Base-by-base conservation (phyloP, 2,113 vertebrate genomes). In the Chaetorhynchus papuensis region DNA sequence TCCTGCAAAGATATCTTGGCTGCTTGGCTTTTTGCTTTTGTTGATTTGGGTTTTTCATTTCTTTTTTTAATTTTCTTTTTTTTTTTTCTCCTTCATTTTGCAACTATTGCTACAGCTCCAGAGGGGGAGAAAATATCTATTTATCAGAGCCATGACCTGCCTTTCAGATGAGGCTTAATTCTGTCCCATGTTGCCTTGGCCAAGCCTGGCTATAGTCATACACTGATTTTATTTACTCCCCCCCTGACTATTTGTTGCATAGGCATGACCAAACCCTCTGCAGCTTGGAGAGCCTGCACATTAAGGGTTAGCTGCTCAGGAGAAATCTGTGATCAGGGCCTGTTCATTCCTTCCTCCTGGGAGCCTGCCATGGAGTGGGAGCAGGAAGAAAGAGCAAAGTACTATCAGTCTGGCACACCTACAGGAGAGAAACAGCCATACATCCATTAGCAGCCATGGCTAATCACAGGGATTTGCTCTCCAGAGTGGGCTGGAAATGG, bases 1-100 rank as follows among this genome's bases (percentile, higher is more conserved):
- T 96, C 37, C 35, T 95, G 83, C 84, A 92, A 92, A 80, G 52
- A 94, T 89, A 77, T 82, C 56, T 89, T 3, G 11, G 83, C 54
- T 81, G 69, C 79, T 50, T 89, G 54, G 28, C 56, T 80, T 88
- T 74, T 86, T 66, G 35, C 9, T 95, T 89, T 81, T 64, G 24
- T 87, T 84, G 56, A 63, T 63, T 75, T 61, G 17, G 9, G 5
- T 2, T 54, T 22, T 49, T 26, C 16, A 44, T 65, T 47, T 23
- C 5, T 61, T 42, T 42, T 26, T 60, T 63, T 35, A 6, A 30
- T 33, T 66, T 3, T 17, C 2, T 44, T 19, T 24, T 7, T 33
- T 26, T 20, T 52, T 37, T 6, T 26, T 2, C 10, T 50, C 47
- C 13, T 83, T 39, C 15, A 33, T 60, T 9, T 15, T 18, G 26